Base-by-base conservation (phyloP, 2,113 vertebrate species). In the Probosciger aterrimus region DNA sequence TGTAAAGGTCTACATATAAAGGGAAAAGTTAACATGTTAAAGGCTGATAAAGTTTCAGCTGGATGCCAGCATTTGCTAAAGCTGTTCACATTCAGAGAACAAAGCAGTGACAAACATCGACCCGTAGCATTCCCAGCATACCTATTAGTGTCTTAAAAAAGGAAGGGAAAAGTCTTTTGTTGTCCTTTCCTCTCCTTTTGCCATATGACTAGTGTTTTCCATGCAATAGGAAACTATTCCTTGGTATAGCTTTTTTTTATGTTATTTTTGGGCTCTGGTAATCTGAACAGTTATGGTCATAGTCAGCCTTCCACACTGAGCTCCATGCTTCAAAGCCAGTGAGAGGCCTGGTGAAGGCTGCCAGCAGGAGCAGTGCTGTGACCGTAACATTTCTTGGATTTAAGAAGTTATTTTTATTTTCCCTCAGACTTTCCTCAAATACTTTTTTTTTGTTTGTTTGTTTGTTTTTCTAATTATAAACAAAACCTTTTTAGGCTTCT, bases 121-220 rank as follows among this genome's bases (percentile, higher is more conserved):
- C 98, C 98, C 98, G 98, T 98, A 98, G 98, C 99, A 99, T 99
- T 99, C 99, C 99, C 98, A 98, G 97, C 98, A 96, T 98, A 98
- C 98, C 98, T 98, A 96, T 98, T 99, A 98, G 99, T 99, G 99
- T 99, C 99, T 99, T 99, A 99, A 99, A 98, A 96, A 98, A 98
- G 98, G 98, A 98, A 98, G 97, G 97, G 98, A 97, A 97, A 97
- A 98, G 97, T 97, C 96, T 96, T 96, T 94, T 63, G 90, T 97
- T 94, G 97, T 97, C 98, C 97, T 98, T 97, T 97, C 96, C 89
- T 92, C 96, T 98, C 98, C 98, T 98, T 98, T 98, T 98, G 98
- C 98, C 98, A 98, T 98, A 97, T 95, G 96, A 98, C 98, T 98
- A 98, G 98, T 98, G 98, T 99, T 98, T 97, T 99, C 98, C 97